Evolutionary conservation across 2,113 vertebrate genomes (phyloP).

Genomic region (Vulpes ferrilata): DNA sequence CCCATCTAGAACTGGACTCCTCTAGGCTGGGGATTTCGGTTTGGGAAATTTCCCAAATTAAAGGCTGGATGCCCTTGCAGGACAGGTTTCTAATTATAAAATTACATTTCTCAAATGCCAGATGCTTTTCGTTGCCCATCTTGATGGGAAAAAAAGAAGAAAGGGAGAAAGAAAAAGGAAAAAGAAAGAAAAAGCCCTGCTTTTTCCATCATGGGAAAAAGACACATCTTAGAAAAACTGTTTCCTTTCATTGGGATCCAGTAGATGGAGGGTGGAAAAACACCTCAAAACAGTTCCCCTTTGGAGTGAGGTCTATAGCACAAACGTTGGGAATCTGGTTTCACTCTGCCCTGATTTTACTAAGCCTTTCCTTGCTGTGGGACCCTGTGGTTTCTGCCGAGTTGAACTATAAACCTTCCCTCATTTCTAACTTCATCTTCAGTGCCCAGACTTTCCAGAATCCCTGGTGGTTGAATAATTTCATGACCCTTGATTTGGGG

Average conservation of each 20-base stretch:
- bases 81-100: neutral
- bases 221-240: neutral
- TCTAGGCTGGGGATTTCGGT: neutral
- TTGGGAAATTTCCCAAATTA: conserved; percentile 30
- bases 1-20: neutral
- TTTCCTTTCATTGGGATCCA: conserved; percentile 15
- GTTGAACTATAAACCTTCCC: neutral
- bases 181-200: neutral
- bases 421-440: neutral
- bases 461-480: neutral
- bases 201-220: neutral
- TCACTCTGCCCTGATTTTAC: neutral
- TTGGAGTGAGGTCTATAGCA: neutral
- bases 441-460: neutral
- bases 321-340: neutral
- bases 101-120: neutral
- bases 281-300: neutral
- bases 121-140: neutral
- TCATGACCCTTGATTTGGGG: neutral
- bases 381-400: neutral
- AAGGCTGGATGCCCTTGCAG: neutral
- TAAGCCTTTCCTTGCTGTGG: neutral
- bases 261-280: neutral
- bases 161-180: no score
- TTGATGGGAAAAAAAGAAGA: neutral